Conservation (phyloP, 2,888 invertebrate genomes). For the Synanthedon tipuliformis region DNA sequence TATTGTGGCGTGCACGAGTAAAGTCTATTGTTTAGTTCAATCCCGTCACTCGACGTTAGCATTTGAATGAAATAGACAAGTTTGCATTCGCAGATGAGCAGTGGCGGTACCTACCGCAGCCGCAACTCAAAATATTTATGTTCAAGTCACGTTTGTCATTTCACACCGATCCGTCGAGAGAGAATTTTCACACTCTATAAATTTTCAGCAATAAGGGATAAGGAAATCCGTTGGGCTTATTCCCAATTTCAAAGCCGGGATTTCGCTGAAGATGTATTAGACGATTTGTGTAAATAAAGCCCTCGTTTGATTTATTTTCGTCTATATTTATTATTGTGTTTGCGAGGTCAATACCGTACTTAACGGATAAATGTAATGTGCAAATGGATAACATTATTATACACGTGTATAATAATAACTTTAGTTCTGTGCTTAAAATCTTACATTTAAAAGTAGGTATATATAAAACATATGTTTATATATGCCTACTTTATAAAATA, state of each 20-base stretch:
- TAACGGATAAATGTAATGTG: not conserved
- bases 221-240: constrained; percentile 35
- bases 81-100: not conserved
- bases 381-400: not conserved
- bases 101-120: constrained; percentile 10
- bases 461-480: no score
- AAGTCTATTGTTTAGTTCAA: no score
- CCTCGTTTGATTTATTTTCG: constrained; percentile 12
- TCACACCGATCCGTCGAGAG: constrained; percentile 38
- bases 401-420: no score
- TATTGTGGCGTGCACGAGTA: no score
- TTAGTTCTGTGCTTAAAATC: no score
- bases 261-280: constrained; percentile 18
- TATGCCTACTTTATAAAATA: no score
- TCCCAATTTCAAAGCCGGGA: constrained; percentile 17
- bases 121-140: constrained; percentile 6
- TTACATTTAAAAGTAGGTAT: no score
- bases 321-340: not conserved
- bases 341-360: not conserved
- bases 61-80: no score
- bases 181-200: constrained; percentile 60
- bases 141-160: constrained; percentile 55
- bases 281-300: constrained; percentile 19
- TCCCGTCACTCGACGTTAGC: no score
- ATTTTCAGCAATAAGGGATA: constrained; percentile 39